Base-by-base conservation (phyloP, 2,113 vertebrate genomes). In the Callipepla californica region DNA sequence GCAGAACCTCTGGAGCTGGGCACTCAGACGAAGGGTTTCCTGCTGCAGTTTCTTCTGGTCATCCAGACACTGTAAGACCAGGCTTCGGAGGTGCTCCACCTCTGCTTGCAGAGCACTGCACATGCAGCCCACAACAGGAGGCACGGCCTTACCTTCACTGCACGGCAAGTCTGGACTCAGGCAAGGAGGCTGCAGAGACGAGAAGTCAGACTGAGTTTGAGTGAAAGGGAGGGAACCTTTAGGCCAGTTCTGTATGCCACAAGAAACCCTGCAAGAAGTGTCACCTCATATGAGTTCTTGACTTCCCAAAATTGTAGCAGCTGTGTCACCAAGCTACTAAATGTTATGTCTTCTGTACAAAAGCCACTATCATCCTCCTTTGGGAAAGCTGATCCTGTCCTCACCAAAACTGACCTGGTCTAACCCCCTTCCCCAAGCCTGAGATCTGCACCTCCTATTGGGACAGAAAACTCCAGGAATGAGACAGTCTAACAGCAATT, bases 31-130 rank as follows among this genome's bases (percentile, higher is more conserved):
- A 83, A 97, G 5, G 18, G 98, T 98, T 84, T 97, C 97, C 84
- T 98, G 95, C 74, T 98, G 97, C 47, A 98, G 91, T 72, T 92
- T 95, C 95, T 98, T 97, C 86, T 98, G 98, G 79, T 98, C 97
- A 65, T 97, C 95, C 95, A 98, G 90, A 96, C 97, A 98, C 87
- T 97, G 95, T 34, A 97, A 93, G 89, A 98, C 96, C 90, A 98
- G 87, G 53, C 91, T 94, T 84, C 97, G 96, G 67, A 98, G 67
- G 26, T 96, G 95, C 0, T 85, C 80, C 17, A 98, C 97, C 87
- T 98, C 98, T 34, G 78, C 80, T 63, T 87, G 97, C 95, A 96
- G 97, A 87, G 95, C 50, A 50, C 95, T 91, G 85, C 97, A 98
- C 25, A 66, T 96, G 80, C 97, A 98, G 69, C 92, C 18, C 3